Conservation (phyloP, 2,888 invertebrate species). For the Leptarthrus brevirostris region DNA sequence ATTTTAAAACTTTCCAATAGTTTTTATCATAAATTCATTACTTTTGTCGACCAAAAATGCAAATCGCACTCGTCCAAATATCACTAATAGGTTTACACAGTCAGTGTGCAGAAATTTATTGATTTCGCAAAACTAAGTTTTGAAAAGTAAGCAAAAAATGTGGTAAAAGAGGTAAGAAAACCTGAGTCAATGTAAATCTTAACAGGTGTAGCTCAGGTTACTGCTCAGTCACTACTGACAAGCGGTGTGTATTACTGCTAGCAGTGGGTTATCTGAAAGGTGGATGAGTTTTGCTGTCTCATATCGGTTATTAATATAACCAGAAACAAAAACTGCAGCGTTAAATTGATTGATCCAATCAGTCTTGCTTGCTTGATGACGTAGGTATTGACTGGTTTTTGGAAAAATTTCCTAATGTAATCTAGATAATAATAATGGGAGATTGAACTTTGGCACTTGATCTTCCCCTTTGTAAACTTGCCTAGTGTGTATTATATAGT, state of each 20-base stretch:
- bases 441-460: not conserved
- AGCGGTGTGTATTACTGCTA: not conserved
- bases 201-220: conserved; percentile 6
- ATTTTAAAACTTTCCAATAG: not conserved
- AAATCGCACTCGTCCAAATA: not conserved
- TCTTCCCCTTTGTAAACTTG: not conserved
- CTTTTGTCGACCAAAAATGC: not conserved
- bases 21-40: not conserved
- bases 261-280: not conserved
- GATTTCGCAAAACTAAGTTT: conserved; percentile 12
- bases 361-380: not conserved
- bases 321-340: conserved; percentile 16
- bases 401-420: conserved; percentile 7
- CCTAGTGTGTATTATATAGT: too few species aligned
- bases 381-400: conserved; percentile 25
- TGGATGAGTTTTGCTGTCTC: conserved; percentile 5
- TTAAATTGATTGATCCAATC: not conserved
- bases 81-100: not conserved
- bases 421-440: not conserved
- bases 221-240: conserved; percentile 14
- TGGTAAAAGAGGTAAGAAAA: not conserved
- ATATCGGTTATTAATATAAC: conserved; percentile 8
- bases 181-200: too few species aligned
- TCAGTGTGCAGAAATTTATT: conserved; percentile 16
- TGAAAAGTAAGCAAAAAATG: not conserved